These are phyloP conservation scores for Apotomis capreana DNA, from an alignment of 2,888 invertebrate genomes.

Conservation along the genomic window DNA sequence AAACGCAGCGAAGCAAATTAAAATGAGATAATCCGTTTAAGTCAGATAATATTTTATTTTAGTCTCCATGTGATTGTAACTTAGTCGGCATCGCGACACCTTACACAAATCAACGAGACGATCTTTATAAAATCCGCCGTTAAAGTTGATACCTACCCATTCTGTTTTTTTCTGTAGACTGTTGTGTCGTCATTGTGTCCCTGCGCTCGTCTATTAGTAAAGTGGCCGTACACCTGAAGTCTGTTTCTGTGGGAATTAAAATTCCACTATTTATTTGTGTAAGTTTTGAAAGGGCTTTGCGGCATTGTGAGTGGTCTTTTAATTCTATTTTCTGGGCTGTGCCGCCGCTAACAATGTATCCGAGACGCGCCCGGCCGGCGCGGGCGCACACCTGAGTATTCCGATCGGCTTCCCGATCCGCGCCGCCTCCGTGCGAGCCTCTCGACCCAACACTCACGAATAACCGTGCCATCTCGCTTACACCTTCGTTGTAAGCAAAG, in stretches of 20 bases:
- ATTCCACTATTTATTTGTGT: constrained; percentile 68
- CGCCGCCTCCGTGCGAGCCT: constrained; percentile 7
- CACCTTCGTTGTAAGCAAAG: neutral
- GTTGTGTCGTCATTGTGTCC: constrained; percentile 33
- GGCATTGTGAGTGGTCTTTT: constrained; percentile 76
- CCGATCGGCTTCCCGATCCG: constrained; percentile 54
- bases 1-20: too few relatives aligned
- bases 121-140: constrained; percentile 19
- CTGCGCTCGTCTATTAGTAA: constrained; percentile 18
- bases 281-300: constrained; percentile 67
- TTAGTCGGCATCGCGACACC: neutral
- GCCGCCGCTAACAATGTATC: constrained; percentile 66
- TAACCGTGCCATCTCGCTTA: constrained; percentile 23
- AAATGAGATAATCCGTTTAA: too few relatives aligned
- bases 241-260: constrained; percentile 58
- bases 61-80: too few relatives aligned
- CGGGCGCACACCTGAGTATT: constrained; percentile 75
- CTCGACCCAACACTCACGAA: constrained; percentile 10
- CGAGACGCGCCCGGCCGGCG: constrained; percentile 46
- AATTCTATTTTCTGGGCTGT: constrained; percentile 69
- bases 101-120: constrained; percentile 10
- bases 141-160: neutral
- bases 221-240: constrained; percentile 48
- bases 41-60: too few relatives aligned
- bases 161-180: neutral